A percentile compares a stretch with the other conserved stretches of the same genome.
Evolutionary conservation across 2,888 invertebrate species (phyloP).

Genomic region (Osmoderma eremita): DNA sequence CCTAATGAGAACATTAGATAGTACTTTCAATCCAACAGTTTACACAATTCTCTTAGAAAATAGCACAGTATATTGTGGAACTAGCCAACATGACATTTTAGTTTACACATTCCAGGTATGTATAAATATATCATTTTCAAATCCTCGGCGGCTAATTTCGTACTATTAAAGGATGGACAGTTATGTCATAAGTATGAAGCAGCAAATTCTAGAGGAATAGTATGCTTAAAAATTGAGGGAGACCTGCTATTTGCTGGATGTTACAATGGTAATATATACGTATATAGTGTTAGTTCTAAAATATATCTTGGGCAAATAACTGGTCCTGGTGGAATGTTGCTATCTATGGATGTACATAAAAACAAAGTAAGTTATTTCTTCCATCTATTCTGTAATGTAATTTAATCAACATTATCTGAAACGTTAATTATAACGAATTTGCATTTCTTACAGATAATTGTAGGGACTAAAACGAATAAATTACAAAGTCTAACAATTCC

Average conservation of each 20-base stretch:
- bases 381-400: slow-evolving; percentile 13
- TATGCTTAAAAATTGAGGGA: slow-evolving; percentile 74
- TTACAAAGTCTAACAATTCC: slow-evolving; percentile 42
- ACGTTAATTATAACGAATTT: not conserved
- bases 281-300: slow-evolving; percentile 69
- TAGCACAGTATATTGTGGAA: slow-evolving; percentile 80
- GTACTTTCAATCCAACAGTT: slow-evolving; percentile 71
- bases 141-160: not conserved
- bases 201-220: slow-evolving; percentile 69
- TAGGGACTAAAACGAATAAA: slow-evolving; percentile 52
- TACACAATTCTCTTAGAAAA: slow-evolving; percentile 76
- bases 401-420: slow-evolving; percentile 16
- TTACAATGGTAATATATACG: slow-evolving; percentile 82
- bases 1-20: slow-evolving; percentile 71
- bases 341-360: slow-evolving; percentile 74
- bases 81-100: slow-evolving; percentile 76
- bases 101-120: slow-evolving; percentile 78
- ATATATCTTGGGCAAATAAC: slow-evolving; percentile 71
- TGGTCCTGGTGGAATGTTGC: slow-evolving; percentile 77
- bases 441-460: slow-evolving; percentile 50
- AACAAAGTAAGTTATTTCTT: slow-evolving; percentile 67
- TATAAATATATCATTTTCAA: slow-evolving; percentile 47
- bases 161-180: slow-evolving; percentile 67
- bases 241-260: slow-evolving; percentile 77
- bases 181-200: slow-evolving; percentile 61